Evolutionary conservation across 2,797 vertebrate genomes (phyloP), one percentile per base, ranked within the genome.

Genomic region (Vireo griseus): DNA sequence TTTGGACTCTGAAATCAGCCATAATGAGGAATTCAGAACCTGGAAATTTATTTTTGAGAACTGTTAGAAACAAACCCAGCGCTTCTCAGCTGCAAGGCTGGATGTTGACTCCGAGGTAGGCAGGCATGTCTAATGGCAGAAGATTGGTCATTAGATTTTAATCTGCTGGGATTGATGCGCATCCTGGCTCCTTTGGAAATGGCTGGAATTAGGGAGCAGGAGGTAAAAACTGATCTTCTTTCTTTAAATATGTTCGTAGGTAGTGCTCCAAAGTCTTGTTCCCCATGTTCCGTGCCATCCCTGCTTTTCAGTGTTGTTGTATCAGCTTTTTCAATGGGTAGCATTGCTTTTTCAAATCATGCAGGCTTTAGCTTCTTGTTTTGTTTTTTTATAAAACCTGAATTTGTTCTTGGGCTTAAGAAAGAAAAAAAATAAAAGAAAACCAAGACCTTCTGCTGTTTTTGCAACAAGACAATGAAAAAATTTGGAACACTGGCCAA

Each of bases 31-130:
- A 16, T 54, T 55, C 50, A n/a, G 78, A 72, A 83, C 68, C 71
- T 90, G 65, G 73, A 91, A 91, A 88, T 81, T 55, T 40, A 48
- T 77, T 59, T 92, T 28, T 80, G 45, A 74, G 86, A 65, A 15
- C n/a, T 40, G 31, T 33, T 67, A 74, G 45, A 37, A 80, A 21
- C n/a, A 82, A 79, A 65, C n/a, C 16, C 11, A 35, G n/a, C 1
- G 1, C 45, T 77, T 65, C 10, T 78, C 33, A 92, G 7, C 24
- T 47, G 33, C 58, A 20, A 31, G 88, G 51, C 67, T 59, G 71
- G 51, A 8, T 37, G 62, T 9, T 48, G 68, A 2, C 45, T 58
- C 22, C 24, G 47, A 48, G 63, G 51, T 45, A 63, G 75, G 40
- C n/a, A 42, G 57, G 40, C 22, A 20, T 80, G 75, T 67, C 81